Base-by-base conservation (phyloP, 1,140 invertebrate species). In the Hydropsyche tenuis region DNA sequence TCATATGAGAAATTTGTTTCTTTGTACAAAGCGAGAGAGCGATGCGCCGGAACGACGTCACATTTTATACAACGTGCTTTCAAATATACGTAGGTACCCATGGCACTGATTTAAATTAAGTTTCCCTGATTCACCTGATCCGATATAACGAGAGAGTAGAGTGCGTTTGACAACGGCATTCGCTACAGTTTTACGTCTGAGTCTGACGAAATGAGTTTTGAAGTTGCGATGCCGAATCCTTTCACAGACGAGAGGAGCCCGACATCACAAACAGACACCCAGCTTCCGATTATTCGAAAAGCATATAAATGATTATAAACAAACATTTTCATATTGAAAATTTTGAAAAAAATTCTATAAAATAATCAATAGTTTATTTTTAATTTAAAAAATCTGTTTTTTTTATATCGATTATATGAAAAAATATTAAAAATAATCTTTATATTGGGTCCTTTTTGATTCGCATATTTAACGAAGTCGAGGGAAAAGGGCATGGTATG, bases 91-190 rank as follows among this genome's bases (percentile, higher is more conserved):
- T n/a, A 51, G 48, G n/a, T n/a, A n/a, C 48, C 14, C 48, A 51
- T 51, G 14, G 14, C 30, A 37, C 51, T 48, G 63, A 76, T 72
- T 76, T 45, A 69, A 76, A 73, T 73, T 42, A 74, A 76, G 75
- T 74, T 76, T 73, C 60, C 56, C 66, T 48, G 53, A 72, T 74
- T 72, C 71, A 73, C 75, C 75, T 72, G 42, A 51, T 69, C 64
- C 46, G 53, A 71, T 63, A 62, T 74, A 53, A 71, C 42, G 64
- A 69, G 48, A 37, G 69, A 72, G 73, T 37, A 43, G 63, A 30
- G 72, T 77, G 75, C 65, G 64, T 77, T 77, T 77, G 75, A 77
- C 75, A 77, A 77, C 73, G 23, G 56, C 20, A 60, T 60, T 60
- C 22, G 75, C 72, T 72, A 77, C 75, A 74, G 66, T 77, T 74